phyloP scores from a whole-genome alignment of 53 echinoderm and acorn worm genomes.

The Temnopleurus reevesii region DNA sequence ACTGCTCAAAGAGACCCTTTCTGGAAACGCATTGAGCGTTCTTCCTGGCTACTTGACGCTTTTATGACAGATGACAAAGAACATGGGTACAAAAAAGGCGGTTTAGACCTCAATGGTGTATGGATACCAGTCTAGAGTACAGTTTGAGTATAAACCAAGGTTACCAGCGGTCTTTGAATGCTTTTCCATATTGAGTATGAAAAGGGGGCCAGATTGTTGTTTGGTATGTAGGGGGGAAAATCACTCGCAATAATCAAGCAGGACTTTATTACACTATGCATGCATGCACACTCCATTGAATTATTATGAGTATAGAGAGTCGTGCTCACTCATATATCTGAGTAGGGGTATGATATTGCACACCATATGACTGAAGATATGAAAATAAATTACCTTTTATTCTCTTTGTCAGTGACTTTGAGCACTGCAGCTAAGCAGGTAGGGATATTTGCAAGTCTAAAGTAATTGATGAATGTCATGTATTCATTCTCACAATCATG shows the following conservation, averaged over 20 bases:
- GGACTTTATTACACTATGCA: too few species aligned
- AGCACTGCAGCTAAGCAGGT: too few species aligned
- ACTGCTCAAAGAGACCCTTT: constrained; percentile 1
- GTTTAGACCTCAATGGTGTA: constrained; percentile 4
- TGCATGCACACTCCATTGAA: not conserved
- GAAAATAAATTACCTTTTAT: too few species aligned
- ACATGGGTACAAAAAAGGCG: constrained; percentile 8
- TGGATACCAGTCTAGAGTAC: not conserved
- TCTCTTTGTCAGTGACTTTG: too few species aligned
- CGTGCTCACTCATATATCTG: too few species aligned
- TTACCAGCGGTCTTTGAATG: not conserved
- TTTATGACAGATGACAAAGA: constrained; percentile 52
- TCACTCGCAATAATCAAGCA: too few species aligned
- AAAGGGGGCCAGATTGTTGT: not conserved
- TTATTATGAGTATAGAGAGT: not conserved
- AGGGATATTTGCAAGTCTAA: too few species aligned
- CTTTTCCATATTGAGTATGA: not conserved
- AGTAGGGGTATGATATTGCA: too few species aligned
- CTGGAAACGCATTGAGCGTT: constrained; percentile 12
- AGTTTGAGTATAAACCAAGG: not conserved
- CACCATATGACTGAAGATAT: too few species aligned
- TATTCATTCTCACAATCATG: too few species aligned
- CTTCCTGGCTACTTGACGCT: constrained; percentile 21
- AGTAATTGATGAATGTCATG: too few species aligned
- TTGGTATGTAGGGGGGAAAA: not conserved